phyloP scores from a whole-genome alignment of 2,113 vertebrate species.

The Rhadina sibilatrix region DNA sequence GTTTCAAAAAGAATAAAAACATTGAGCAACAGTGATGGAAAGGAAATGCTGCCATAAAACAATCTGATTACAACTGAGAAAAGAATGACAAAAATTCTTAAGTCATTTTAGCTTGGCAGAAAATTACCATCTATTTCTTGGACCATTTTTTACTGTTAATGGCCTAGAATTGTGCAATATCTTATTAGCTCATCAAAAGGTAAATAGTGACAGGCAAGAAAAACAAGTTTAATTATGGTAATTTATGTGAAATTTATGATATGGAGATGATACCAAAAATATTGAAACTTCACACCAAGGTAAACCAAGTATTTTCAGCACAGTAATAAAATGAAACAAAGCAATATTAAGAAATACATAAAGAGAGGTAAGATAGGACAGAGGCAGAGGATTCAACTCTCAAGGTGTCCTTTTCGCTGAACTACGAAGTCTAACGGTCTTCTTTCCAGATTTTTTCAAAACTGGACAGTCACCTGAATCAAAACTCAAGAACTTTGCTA shows the following conservation, averaged over 20 bases:
- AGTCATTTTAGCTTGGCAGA: neutral
- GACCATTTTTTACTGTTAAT: neutral
- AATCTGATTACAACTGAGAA: neutral
- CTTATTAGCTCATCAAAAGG: neutral
- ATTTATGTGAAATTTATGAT: neutral
- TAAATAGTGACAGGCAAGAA: neutral
- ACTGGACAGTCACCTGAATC: neutral
- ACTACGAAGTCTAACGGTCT: neutral
- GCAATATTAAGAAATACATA: neutral
- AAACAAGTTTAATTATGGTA: neutral
- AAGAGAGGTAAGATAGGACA: neutral
- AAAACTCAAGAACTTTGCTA: neutral
- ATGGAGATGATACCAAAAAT: neutral
- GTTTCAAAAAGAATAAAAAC: neutral
- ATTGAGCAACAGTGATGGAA: neutral
- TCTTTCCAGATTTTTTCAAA: neutral
- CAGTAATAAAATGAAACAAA: neutral
- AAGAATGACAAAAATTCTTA: slow-evolving; percentile 14
- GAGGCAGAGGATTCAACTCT: neutral
- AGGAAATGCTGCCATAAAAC: neutral
- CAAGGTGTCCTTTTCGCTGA: neutral
- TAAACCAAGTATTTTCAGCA: neutral
- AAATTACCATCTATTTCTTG: neutral
- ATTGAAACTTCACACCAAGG: neutral
- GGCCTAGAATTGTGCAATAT: neutral